Evolutionary conservation across 2,888 invertebrate species (phyloP).

Genomic region (Pammene aurita): DNA sequence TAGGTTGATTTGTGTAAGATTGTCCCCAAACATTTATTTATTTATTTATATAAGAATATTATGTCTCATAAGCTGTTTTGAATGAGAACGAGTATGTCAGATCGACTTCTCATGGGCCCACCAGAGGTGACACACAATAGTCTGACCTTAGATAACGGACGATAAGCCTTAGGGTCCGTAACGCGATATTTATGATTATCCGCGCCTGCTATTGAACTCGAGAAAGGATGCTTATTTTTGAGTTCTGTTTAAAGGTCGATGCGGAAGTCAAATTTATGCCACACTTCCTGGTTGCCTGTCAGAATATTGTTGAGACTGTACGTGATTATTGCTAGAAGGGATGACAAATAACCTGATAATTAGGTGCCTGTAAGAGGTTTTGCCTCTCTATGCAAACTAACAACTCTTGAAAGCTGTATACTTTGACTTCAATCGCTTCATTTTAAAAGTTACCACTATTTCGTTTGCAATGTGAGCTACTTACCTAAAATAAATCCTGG

Average conservation of each 20-base stretch:
- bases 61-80: slow-evolving; percentile 3
- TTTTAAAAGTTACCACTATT: too few species aligned
- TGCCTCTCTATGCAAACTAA: neutral
- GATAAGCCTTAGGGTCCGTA: slow-evolving; percentile 28
- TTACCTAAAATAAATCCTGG: neutral
- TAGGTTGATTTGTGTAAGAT: too few species aligned
- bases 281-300: neutral
- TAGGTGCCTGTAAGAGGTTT: too few species aligned
- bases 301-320: neutral
- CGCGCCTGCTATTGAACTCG: neutral
- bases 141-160: slow-evolving; percentile 27
- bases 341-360: neutral
- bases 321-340: neutral
- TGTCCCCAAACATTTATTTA: too few species aligned
- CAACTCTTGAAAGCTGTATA: too few species aligned
- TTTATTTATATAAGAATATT: neutral
- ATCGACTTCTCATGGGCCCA: slow-evolving; percentile 27
- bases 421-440: too few species aligned
- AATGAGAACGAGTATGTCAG: neutral
- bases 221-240: slow-evolving; percentile 4
- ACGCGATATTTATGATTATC: slow-evolving; percentile 22
- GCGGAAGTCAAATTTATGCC: slow-evolving; percentile 1
- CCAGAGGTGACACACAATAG: slow-evolving; percentile 19
- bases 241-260: neutral
- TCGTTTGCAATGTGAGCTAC: too few species aligned